Evolutionary conservation across 2,797 vertebrate genomes (phyloP).

Genomic region (Parotocinclus haroldoi): DNA sequence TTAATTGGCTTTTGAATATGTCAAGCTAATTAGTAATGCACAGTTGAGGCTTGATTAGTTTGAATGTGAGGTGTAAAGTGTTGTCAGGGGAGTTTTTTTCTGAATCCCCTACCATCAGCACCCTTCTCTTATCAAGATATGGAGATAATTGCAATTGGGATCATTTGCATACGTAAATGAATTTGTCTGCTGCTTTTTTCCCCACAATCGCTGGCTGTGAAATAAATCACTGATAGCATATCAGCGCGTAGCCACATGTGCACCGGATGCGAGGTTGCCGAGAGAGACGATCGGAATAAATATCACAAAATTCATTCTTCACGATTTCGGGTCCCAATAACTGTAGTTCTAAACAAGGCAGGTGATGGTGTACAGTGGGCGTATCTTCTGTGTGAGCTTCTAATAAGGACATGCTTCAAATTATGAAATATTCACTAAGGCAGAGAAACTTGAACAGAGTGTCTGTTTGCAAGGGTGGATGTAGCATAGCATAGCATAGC

Average conservation of each 20-base stretch:
- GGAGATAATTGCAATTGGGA: constrained; percentile 72
- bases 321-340: neutral
- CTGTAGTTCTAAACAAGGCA: neutral
- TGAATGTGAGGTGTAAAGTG: constrained; percentile 60
- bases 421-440: constrained; percentile 5
- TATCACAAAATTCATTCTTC: neutral
- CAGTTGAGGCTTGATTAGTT: constrained; percentile 68
- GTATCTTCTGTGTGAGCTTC: neutral
- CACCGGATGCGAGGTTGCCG: constrained; percentile 38
- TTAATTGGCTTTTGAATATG: constrained; percentile 69
- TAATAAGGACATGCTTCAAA: constrained; percentile 10
- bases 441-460: neutral
- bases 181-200: constrained; percentile 63
- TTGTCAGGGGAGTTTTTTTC: constrained; percentile 57
- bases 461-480: no score
- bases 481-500: no score
- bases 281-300: constrained; percentile 13
- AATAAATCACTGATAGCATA: constrained; percentile 64
- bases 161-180: constrained; percentile 73
- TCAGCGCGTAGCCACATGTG: constrained; percentile 47
- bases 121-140: constrained; percentile 65
- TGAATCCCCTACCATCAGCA: constrained; percentile 50
- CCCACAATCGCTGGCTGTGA: constrained; percentile 50
- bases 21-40: constrained; percentile 68
- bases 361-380: neutral